A percentile compares a stretch with the other conserved stretches of the same genome.
phyloP scores from a whole-genome alignment of 2,113 vertebrate genomes.

The Rafetus swinhoei region DNA sequence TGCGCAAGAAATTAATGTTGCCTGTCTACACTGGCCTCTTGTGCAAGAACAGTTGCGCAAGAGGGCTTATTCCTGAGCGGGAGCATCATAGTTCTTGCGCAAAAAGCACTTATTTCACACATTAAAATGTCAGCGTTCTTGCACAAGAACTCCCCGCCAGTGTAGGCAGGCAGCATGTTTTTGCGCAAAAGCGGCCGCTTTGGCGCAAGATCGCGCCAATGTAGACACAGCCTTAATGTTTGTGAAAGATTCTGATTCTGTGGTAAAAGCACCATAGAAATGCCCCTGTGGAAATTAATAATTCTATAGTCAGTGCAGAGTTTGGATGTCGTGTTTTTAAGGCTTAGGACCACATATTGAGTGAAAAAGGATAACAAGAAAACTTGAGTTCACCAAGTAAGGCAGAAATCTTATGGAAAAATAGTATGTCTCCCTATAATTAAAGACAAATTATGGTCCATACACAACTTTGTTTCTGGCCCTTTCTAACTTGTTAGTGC shows the following conservation, averaged over 20 bases:
- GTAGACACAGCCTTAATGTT: no score
- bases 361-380: neutral
- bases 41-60: no score
- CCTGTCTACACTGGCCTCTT: no score
- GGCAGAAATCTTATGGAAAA: neutral
- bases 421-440: accelerated
- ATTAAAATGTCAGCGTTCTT: no score
- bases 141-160: no score
- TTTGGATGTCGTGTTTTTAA: neutral
- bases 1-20: no score
- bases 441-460: neutral
- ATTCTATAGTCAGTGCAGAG: neutral
- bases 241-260: neutral
- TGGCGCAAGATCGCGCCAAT: no score
- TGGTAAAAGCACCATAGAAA: accelerated
- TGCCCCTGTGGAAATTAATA: accelerated
- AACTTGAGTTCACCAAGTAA: neutral
- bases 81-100: no score
- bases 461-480: neutral
- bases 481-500: neutral
- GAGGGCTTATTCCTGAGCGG: no score
- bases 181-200: no score
- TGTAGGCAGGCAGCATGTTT: no score
- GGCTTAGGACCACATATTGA: neutral
- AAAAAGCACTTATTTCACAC: no score